Base-by-base conservation (phyloP, 2,888 invertebrate species). In the Chrysolina haemoptera region DNA sequence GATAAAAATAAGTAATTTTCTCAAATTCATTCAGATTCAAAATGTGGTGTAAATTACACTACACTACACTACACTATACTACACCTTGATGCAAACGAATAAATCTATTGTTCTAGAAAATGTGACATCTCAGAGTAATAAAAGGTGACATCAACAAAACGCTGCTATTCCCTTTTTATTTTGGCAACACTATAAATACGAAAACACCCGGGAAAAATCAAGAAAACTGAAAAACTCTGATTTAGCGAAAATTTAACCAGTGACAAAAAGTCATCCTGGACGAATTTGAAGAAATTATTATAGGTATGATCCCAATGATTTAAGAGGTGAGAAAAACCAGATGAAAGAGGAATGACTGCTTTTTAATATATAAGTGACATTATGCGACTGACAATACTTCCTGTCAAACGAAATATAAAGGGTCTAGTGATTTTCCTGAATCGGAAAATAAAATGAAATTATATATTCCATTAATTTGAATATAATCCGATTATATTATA, bases 161-260 rank as follows among this genome's bases (percentile, higher is more conserved):
- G 35, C 4, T 35, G 8, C 27, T 8, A 3, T 8, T 35, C 4
- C 8, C 35, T n/a, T 27, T n/a, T 59, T 27, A 59, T n/a, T 27
- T 27, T 59, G 59, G 59, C 59, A 59, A 59, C 59, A 59, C 59
- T 9, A 59, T 9, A 59, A 59, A n/a, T 59, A n/a, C 59, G 5
- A 59, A 59, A 43, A 59, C 35, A 18, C 27, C 59, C 59, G 59
- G 27, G 5, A 59, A 46, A 59, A 59, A 59, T 27, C 59, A 59
- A 59, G 59, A 9, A n/a, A 22, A 22, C 59, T 35, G 35, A 35
- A 59, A 27, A 59, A 12, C 27, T 27, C 8, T 6, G 10, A 59
- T 59, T 59, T 14, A 12, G 18, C 18, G 53, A n/a, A 16, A 27
- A 59, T 59, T 10, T n/a, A n/a, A 22, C 12, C 14, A 59, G 14